Conservation (phyloP, 2,113 vertebrate species). For the Ramphastos sulfuratus region DNA sequence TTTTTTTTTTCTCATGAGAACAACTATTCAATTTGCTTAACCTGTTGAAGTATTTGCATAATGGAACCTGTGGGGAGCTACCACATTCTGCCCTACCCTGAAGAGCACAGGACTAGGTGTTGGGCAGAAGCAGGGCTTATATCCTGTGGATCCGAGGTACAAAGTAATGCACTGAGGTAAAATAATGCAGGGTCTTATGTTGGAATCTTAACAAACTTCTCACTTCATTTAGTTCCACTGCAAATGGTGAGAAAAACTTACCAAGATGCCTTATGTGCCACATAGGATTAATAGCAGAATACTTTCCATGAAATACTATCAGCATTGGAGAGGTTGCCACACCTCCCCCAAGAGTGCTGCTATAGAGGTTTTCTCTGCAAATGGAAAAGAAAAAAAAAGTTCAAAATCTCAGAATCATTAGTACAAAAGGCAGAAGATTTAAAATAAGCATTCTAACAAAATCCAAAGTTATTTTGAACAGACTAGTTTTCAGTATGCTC, state of each 20-base stretch:
- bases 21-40: background rate
- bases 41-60: background rate
- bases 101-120: background rate
- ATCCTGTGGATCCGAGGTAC: background rate
- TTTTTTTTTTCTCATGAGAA: background rate
- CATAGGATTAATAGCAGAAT: slow-evolving; percentile 85
- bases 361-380: slow-evolving; percentile 90
- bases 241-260: slow-evolving; percentile 50
- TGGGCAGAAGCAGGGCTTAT: background rate
- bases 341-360: slow-evolving; percentile 91
- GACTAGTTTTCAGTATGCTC: background rate
- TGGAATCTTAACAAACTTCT: background rate
- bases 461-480: background rate
- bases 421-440: background rate
- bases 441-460: background rate
- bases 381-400: background rate
- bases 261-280: slow-evolving; percentile 96
- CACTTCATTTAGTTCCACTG: background rate
- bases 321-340: slow-evolving; percentile 95
- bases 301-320: slow-evolving; percentile 90
- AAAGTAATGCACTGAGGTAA: background rate
- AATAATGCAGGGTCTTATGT: fast-evolving
- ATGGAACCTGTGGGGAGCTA: fast-evolving
- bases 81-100: background rate
- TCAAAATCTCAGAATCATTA: background rate